These are phyloP conservation scores for Scaeva pyrastri DNA, from an alignment of 2,888 invertebrate genomes.

Conservation along the genomic window DNA sequence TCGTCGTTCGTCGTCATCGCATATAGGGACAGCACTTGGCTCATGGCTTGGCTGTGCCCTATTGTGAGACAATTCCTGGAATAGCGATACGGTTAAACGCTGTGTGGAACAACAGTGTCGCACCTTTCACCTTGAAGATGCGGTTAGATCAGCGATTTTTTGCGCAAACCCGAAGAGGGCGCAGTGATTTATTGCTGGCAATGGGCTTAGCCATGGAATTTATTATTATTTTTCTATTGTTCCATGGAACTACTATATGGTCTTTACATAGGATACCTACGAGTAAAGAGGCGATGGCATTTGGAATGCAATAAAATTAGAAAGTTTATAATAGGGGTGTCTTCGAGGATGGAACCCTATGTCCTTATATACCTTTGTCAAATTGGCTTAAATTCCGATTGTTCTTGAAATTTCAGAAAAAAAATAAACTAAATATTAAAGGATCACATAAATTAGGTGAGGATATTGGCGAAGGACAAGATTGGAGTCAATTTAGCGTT, in stretches of 20 bases:
- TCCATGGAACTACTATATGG: slow-evolving; percentile 23
- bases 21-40: not conserved
- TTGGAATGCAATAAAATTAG: slow-evolving; percentile 45
- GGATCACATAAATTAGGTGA: no score
- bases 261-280: not conserved
- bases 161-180: slow-evolving; percentile 30
- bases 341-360: not conserved
- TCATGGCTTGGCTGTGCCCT: slow-evolving; percentile 48
- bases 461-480: no score
- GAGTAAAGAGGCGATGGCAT: not conserved
- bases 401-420: not conserved
- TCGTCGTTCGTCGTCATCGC: not conserved
- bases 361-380: not conserved
- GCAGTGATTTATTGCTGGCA: slow-evolving; percentile 63
- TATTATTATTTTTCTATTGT: slow-evolving; percentile 49
- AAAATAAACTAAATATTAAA: no score
- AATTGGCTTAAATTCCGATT: slow-evolving; percentile 23
- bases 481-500: no score
- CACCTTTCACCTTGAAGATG: slow-evolving; percentile 65
- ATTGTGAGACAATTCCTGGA: slow-evolving; percentile 74
- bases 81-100: slow-evolving; percentile 54
- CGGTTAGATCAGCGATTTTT: slow-evolving; percentile 42
- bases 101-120: slow-evolving; percentile 54
- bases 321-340: slow-evolving; percentile 43
- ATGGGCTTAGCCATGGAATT: slow-evolving; percentile 28